Evolutionary conservation across 2,888 invertebrate species (phyloP).

Genomic region (Apamea monoglypha): DNA sequence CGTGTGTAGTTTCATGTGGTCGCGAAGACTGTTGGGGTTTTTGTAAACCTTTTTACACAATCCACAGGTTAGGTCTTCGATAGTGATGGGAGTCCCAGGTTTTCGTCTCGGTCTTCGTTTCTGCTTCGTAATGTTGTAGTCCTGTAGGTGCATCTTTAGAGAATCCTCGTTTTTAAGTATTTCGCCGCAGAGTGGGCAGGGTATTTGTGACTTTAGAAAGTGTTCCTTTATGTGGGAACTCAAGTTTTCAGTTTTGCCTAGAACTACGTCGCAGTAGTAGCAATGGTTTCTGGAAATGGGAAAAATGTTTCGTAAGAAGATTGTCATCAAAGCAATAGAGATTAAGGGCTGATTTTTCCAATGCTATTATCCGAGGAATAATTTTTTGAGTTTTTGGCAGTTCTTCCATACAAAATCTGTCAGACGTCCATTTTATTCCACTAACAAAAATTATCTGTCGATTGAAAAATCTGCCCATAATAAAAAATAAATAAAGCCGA

Average conservation of each 20-base stretch:
- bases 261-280: conserved; percentile 76
- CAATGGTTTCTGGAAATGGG: conserved; percentile 75
- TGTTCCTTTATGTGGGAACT: conserved; percentile 76
- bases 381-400: too few species aligned
- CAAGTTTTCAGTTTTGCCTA: conserved; percentile 67
- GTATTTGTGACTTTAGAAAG: conserved; percentile 73
- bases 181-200: conserved; percentile 82
- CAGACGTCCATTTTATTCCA: too few species aligned
- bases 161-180: conserved; percentile 79
- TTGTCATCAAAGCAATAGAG: not conserved
- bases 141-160: conserved; percentile 77
- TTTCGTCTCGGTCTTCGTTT: conserved; percentile 80
- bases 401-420: too few species aligned
- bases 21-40: conserved; percentile 75
- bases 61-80: conserved; percentile 83
- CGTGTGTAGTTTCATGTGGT: conserved; percentile 91
- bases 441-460: too few species aligned
- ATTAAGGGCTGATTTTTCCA: not conserved
- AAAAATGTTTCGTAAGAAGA: not conserved
- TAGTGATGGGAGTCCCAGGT: conserved; percentile 81
- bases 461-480: too few species aligned
- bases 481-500: too few species aligned
- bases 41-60: conserved; percentile 85
- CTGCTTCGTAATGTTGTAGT: conserved; percentile 74
- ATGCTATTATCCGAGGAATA: too few species aligned